Evolutionary conservation across 2,888 invertebrate species (phyloP), one percentile per base, ranked within the genome.

Genomic region (Mylabris sibirica): DNA sequence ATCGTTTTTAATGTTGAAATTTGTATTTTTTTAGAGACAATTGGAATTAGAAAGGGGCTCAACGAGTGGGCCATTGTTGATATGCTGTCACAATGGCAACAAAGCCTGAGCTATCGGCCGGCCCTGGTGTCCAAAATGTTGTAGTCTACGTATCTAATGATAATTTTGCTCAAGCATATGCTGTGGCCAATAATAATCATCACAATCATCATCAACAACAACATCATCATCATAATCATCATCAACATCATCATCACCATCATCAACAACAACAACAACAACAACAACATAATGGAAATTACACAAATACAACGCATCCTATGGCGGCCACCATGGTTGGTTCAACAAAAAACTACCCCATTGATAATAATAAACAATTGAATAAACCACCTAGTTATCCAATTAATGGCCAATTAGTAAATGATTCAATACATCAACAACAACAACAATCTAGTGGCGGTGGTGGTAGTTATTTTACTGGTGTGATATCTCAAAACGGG

Each of bases 71-170:
- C 87, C 89, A 89, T 90, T 91, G 90, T 90, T 91, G 90, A 91
- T 91, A 91, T 90, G 89, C 88, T 88, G 88, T 87, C 88, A 90
- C 89, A 87, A 92, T 88, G 88, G 90, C 91, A 87, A 90, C 90
- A 88, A 91, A 92, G 91, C 90, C 91, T 91, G 91, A 91, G 87
- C 89, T 90, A 86, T 87, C 89, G 86, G 88, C 83, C 73, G 79
- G 81, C 74, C 85, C 85, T 82, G 85, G 86, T 83, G 86, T 87
- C 71, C 88, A 87, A 77, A 87, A 88, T 84, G 87, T 88, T 79
- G 85, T 88, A 84, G 88, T 88, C 70, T 88, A 88, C 81, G 88
- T 88, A 62, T 87, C 88, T 66, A 87, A 87, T 80, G 88, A 88
- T 75, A 88, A 88, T 82, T 87, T 87, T 79, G 86, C 87, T 68